Evolutionary conservation across 2,113 vertebrate genomes (phyloP).

Genomic region (Stomatorhinus ivindoensis): DNA sequence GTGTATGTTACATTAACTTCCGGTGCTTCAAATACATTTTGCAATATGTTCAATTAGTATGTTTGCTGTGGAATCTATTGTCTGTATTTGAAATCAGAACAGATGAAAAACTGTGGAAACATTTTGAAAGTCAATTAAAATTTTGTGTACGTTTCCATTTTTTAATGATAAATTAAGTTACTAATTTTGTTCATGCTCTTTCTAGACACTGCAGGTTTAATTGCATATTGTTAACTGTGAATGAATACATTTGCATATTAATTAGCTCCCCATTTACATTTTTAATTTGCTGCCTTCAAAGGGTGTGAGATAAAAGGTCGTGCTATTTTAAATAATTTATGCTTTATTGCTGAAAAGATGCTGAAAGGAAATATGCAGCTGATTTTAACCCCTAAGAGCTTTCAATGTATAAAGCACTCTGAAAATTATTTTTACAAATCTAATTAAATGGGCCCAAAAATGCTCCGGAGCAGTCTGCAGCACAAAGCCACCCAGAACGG

Average conservation of each 20-base stretch:
- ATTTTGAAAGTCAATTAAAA: conserved; percentile 97
- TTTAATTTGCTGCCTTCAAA: conserved; percentile 99
- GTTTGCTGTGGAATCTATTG: conserved; percentile 37
- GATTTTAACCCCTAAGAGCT: conserved; percentile 98
- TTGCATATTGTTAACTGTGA: conserved; percentile 99
- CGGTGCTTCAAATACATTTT: conserved; percentile 45
- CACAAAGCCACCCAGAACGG: conserved; percentile 59
- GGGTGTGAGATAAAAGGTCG: conserved; percentile 99
- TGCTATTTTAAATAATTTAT: conserved; percentile 99
- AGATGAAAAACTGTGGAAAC: conserved; percentile 77
- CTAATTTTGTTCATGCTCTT: conserved; percentile 99
- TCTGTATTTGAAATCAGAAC: conserved; percentile 43
- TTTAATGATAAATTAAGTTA: conserved; percentile 99
- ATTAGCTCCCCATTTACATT: conserved; percentile 99
- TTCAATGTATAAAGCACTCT: conserved; percentile 74
- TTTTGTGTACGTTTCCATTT: conserved; percentile 91
- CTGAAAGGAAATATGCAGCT: conserved; percentile 99
- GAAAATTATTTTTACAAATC: conserved; percentile 78
- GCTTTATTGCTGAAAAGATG: conserved; percentile 99
- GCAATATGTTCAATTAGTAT: conserved; percentile 57
- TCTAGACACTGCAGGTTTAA: conserved; percentile 99
- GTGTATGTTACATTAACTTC: conserved; percentile 41
- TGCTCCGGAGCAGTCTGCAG: conserved; percentile 53
- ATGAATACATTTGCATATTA: conserved; percentile 99
- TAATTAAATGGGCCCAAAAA: conserved; percentile 62